Base-by-base conservation (phyloP, 2,113 vertebrate genomes). In the Leptobrachium ailaonicum region DNA sequence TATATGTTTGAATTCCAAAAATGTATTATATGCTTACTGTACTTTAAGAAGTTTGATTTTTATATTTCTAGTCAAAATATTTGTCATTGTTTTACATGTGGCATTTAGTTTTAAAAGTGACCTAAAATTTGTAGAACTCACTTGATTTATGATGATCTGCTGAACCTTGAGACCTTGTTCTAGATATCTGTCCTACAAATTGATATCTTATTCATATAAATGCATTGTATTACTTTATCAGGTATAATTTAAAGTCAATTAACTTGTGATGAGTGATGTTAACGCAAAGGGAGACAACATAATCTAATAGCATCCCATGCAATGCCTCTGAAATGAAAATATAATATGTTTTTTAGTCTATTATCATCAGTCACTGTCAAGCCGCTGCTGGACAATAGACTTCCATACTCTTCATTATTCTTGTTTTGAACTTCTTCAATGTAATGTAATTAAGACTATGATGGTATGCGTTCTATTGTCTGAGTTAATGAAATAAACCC, bases 301-400 rank as follows among this genome's bases (percentile, higher is more conserved):
- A 81, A 81, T 81, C 79, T 81, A 81, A 81, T 81, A 66, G 32
- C 32, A 81, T 69, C 74, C 71, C 42, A 81, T 75, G 64, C 79
- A 75, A 81, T 81, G 71, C 69, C 72, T 81, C 72, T 69, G 13
- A 44, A 75, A 58, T 69, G 66, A 81, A 81, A 81, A 75, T 66
- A 81, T 81, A 81, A 81, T 73, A 81, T 81, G 79, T 81, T 81
- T 81, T 50, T 81, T 81, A 69, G 71, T 69, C 72, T 69, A 81
- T 81, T 81, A 81, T 75, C 79, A 81, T 81, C 79, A 81, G 79
- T 81, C 79, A 81, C 66, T 81, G 79, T 81, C 79, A 81, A 66
- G 75, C 66, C 54, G 69, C 79, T 69, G 72, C 66, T 69, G 79
- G 72, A 81, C 79, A 81, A 81, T 75, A 81, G 53, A 75, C 72